Percentiles rank a stretch among this genome's conserved stretches.
Evolutionary conservation across 1,140 invertebrate genomes (phyloP).

Genomic region (Pissodes strobi): DNA sequence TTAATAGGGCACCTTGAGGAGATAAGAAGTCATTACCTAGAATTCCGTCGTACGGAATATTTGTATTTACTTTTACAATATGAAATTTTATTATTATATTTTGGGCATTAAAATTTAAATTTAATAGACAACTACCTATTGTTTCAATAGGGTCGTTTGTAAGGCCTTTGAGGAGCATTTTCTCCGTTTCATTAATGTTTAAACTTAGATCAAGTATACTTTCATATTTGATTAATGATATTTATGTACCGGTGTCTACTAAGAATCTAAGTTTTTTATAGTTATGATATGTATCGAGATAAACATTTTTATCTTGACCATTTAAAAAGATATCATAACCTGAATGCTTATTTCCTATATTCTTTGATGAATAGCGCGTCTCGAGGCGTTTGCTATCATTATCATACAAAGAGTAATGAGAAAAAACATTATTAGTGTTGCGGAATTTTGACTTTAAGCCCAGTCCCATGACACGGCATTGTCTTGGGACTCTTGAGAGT

Average conservation of each 20-base stretch:
- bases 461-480: constrained; percentile 4
- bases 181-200: constrained; percentile 5
- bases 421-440: too few relatives aligned
- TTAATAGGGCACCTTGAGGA: not conserved
- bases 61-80: not conserved
- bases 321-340: too few relatives aligned
- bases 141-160: too few relatives aligned
- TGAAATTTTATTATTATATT: constrained; percentile 1
- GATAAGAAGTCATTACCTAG: not conserved
- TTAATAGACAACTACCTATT: not conserved
- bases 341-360: too few relatives aligned
- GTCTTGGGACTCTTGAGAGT: constrained; percentile 14
- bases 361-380: too few relatives aligned
- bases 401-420: too few relatives aligned
- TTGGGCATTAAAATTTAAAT: not conserved
- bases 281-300: too few relatives aligned
- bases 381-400: too few relatives aligned
- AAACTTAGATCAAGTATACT: constrained; percentile 4
- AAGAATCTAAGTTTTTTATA: constrained; percentile 29
- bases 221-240: constrained; percentile 29
- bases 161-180: too few relatives aligned
- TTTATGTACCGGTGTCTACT: constrained; percentile 25
- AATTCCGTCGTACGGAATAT: not conserved
- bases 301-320: too few relatives aligned
- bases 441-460: constrained; percentile 8